Percentiles rank a stretch among this genome's conserved stretches.
These are phyloP conservation scores for Euglossa dilemma DNA, from an alignment of 1,140 invertebrate species.

Conservation along the genomic window DNA sequence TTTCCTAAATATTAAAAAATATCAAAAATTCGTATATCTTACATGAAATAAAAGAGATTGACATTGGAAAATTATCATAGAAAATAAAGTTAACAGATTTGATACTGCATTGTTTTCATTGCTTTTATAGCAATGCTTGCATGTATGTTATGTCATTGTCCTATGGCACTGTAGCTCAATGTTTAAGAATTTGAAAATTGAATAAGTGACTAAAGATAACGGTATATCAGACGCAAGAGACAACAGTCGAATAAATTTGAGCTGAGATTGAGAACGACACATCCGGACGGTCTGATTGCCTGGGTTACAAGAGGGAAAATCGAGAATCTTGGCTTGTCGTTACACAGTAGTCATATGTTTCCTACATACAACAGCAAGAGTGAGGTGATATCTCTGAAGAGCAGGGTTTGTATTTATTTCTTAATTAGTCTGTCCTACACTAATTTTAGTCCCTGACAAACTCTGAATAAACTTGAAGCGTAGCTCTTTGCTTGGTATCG, in stretches of 20 bases:
- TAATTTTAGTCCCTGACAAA: too few species aligned
- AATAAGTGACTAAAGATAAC: background rate
- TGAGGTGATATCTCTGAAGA: constrained; percentile 82
- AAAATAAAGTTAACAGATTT: background rate
- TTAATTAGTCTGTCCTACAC: too few species aligned
- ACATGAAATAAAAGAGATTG: background rate
- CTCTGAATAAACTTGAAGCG: too few species aligned
- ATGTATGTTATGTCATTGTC: constrained; percentile 27
- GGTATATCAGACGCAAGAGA: constrained; percentile 80
- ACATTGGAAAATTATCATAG: background rate
- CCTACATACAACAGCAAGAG: constrained; percentile 81
- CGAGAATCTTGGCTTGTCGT: constrained; percentile 77
- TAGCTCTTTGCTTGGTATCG: too few species aligned
- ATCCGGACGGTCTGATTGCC: constrained; percentile 84
- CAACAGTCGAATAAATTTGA: constrained; percentile 86
- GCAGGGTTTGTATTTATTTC: constrained; percentile 76
- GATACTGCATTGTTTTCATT: background rate
- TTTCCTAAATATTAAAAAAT: background rate
- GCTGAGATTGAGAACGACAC: constrained; percentile 84
- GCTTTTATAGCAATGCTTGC: constrained; percentile 19
- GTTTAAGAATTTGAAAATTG: background rate
- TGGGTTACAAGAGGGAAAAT: constrained; percentile 85
- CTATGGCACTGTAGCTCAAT: constrained; percentile 19
- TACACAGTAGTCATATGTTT: constrained; percentile 84
- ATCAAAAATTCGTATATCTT: background rate